Base-by-base conservation (phyloP, 1,140 invertebrate species). In the Ceratosolen solmsi region DNA sequence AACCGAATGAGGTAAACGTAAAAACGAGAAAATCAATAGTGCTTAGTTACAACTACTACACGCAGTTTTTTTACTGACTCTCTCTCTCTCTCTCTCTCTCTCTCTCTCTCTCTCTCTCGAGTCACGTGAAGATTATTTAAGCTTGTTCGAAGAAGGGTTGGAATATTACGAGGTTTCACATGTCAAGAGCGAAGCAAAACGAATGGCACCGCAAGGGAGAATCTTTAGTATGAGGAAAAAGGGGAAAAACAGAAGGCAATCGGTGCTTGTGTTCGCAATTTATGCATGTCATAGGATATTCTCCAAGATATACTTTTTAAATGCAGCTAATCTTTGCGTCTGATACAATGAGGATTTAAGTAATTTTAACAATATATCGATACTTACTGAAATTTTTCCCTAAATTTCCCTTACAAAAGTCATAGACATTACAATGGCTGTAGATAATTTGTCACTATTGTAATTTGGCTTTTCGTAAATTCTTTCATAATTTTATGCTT, bases 151-250 rank as follows among this genome's bases (percentile, higher is more conserved):
- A 65, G 27, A 56, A 38, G 46, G 27, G 56, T 81, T 20, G 49
- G 38, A 63, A 81, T 77, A 82, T 77, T 82, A 74, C 80, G 51
- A 82, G 80, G 80, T 82, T 77, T 82, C 80, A 54, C 51, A 25
- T 60, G 63, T 38, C 22, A 68, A 68, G 36, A 68, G 70, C n/a
- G 5, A n/a, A 17, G 70, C 9, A 49, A 49, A 27, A 49, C 9
- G 25, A 71, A 49, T 49, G 11, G 17, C 9, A 71, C 11, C 8
- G 38, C 22, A 30, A 71, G 41, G n/a, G 38, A 49, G 41, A 71
- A 30, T 38, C 20, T 38, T n/a, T n/a, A 13, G n/a, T 49, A n/a
- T 2, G 41, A 49, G 15, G 22, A 33, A 54, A 71, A 20, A 49
- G n/a, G 38, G 13, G 22, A 9, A 27, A 20, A 71, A 25, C 22